Evolutionary conservation across 2,888 invertebrate genomes (phyloP), one percentile per base, ranked within the genome.

Genomic region (Thymelicus lineola): DNA sequence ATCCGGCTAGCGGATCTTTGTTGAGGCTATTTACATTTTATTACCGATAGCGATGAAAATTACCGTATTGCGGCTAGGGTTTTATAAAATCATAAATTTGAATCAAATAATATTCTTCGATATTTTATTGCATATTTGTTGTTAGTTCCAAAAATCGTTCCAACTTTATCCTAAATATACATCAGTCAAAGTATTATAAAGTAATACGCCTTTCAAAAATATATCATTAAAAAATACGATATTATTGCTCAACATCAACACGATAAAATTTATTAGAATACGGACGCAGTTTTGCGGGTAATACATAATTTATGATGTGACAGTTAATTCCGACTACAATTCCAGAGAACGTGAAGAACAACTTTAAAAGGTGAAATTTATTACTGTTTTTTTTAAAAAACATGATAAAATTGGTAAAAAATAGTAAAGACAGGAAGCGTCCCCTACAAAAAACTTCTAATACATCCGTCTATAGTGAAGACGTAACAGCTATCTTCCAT

Each of bases 331-430:
- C n/a, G 35, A 55, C 12, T 10, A 58, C 15, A 38, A 38, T 15
- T 38, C 36, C 55, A 57, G 9, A 17, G 57, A 48, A 69, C 48
- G 55, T 48, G 17, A 48, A 38, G 38, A 48, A 69, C 58, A 69
- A 57, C 69, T 63, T 38, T 63, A 69, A 63, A 59, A 64, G 64
- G 17, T 53, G 9, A 70, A 70, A 70, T 70, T 70, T 70, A 70
- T 70, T 70, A 59, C 64, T 57, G 28, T 36, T 53, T 64, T 64
- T n/a, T 69, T 70, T 64, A 64, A 15, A 42, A 64, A 60, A 79
- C 78, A 80, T 77, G 78, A 88, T 86, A 87, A 88, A 88, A 86
- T 78, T 82, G 77, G 86, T 88, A 89, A 91, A 90, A 89, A 85
- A 79, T 72, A 72, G 73, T 77, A 75, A 76, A 81, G 80, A 86